Conservation (phyloP, 2,113 vertebrate genomes). For the Calonectris borealis region DNA sequence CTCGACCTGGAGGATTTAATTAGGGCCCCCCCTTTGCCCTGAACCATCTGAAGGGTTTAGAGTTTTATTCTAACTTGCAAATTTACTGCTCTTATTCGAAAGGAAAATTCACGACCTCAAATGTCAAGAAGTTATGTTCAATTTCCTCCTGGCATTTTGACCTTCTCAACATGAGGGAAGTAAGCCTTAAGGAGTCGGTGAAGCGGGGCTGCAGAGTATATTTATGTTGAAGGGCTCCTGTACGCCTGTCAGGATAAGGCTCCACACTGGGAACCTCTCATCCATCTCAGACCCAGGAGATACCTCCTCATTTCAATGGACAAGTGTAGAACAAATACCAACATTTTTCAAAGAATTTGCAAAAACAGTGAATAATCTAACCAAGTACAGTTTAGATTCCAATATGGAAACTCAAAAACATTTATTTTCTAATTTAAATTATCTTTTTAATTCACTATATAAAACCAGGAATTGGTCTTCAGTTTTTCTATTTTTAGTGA, state of each 20-base stretch:
- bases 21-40: neutral
- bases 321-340: neutral
- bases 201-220: neutral
- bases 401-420: neutral
- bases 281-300: neutral
- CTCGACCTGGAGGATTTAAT: neutral
- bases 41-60: neutral
- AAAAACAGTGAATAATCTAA: neutral
- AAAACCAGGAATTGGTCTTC: neutral
- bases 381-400: neutral
- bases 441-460: neutral
- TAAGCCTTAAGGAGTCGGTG: slow-evolving; percentile 12
- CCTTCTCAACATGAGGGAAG: slow-evolving; percentile 31
- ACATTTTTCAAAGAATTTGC: neutral
- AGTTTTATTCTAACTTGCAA: slow-evolving; percentile 43
- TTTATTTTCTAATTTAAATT: neutral
- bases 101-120: slow-evolving; percentile 35
- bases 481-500: neutral
- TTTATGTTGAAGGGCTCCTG: neutral
- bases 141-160: slow-evolving; percentile 54
- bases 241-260: neutral
- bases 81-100: slow-evolving; percentile 12
- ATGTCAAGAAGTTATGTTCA: slow-evolving; percentile 53
- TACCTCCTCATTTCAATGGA: neutral
- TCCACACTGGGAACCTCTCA: neutral